A percentile compares a stretch with the other conserved stretches of the same genome.
phyloP scores from a whole-genome alignment of 2,113 vertebrate genomes.

The Poeciliopsis occidentalis region DNA sequence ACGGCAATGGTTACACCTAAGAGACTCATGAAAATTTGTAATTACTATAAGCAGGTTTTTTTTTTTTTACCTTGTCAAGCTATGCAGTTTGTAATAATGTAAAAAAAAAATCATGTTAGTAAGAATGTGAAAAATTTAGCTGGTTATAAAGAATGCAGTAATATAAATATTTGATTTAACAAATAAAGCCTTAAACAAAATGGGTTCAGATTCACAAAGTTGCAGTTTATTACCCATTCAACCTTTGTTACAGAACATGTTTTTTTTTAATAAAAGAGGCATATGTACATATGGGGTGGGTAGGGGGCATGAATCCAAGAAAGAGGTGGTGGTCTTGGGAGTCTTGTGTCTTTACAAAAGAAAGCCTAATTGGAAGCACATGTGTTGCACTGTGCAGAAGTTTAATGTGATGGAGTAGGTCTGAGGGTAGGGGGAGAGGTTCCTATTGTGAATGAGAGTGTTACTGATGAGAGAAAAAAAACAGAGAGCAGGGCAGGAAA shows the following conservation, averaged over 20 bases:
- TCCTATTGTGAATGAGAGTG: slow-evolving; percentile 69
- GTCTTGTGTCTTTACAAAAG: slow-evolving; percentile 61
- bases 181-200: not conserved
- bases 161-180: not conserved
- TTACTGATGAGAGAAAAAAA: slow-evolving; percentile 67
- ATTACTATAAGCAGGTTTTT: not conserved
- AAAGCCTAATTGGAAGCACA: slow-evolving; percentile 77
- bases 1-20: too few relatives aligned
- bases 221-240: not conserved
- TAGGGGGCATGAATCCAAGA: slow-evolving; percentile 56
- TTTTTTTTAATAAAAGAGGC: slow-evolving; percentile 61
- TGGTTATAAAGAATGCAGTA: not conserved
- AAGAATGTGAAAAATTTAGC: not conserved
- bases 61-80: not conserved
- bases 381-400: slow-evolving; percentile 68
- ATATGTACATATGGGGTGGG: not conserved
- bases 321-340: slow-evolving; percentile 46
- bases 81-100: not conserved
- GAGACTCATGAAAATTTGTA: not conserved
- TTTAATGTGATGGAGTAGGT: slow-evolving; percentile 26
- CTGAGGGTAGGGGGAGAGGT: slow-evolving; percentile 29
- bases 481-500: slow-evolving; percentile 4
- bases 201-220: not conserved
- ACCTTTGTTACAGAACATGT: slow-evolving; percentile 33
- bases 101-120: too few relatives aligned